Evolutionary conservation across 2,797 vertebrate genomes (phyloP).

Genomic region (Merluccius polli): DNA sequence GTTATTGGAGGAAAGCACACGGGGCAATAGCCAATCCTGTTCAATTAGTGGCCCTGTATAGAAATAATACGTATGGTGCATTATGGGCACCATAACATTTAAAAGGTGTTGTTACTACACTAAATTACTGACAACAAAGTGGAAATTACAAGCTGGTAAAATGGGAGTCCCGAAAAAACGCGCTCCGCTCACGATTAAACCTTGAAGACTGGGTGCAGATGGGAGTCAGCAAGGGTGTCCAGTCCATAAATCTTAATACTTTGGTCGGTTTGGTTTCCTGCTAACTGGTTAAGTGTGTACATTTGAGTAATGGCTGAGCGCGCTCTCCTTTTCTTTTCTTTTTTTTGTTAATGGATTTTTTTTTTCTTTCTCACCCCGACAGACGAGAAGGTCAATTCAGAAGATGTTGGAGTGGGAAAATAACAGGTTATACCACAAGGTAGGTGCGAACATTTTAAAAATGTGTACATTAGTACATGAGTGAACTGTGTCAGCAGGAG

Average conservation of each 20-base stretch:
- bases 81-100: conserved; percentile 49
- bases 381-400: conserved; percentile 97
- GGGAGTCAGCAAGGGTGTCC: too few relatives aligned
- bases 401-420: conserved; percentile 99
- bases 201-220: too few relatives aligned
- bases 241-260: conserved; percentile 70
- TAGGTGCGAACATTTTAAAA: conserved; percentile 62
- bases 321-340: background rate
- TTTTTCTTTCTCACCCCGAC: conserved; percentile 36
- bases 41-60: conserved; percentile 61
- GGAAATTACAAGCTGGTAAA: conserved; percentile 73
- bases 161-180: too few relatives aligned
- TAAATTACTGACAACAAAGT: conserved; percentile 64
- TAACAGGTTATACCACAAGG: conserved; percentile 98
- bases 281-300: conserved; percentile 54
- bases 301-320: background rate
- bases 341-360: background rate
- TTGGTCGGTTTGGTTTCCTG: conserved; percentile 44
- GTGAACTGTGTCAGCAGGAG: conserved; percentile 28
- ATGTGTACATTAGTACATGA: conserved; percentile 32
- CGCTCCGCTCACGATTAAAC: too few relatives aligned
- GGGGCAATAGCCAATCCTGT: conserved; percentile 51
- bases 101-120: conserved; percentile 55
- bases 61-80: conserved; percentile 43
- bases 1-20: conserved; percentile 37